Evolutionary conservation across 2,797 vertebrate genomes (phyloP).

Genomic region (Epinephelus awoara): DNA sequence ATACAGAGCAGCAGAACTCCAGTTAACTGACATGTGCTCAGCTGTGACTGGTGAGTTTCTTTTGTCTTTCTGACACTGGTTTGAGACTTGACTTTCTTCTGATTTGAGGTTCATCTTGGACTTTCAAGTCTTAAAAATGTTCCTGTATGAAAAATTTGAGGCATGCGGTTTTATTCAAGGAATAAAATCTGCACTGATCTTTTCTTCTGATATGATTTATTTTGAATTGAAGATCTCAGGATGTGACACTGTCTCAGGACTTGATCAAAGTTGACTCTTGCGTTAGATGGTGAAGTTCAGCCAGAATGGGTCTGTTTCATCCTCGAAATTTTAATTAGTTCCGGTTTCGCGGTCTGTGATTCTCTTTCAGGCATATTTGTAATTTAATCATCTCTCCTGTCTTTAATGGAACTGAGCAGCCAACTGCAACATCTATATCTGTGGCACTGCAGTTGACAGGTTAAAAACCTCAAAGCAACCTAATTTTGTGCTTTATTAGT

Average conservation of each 20-base stretch:
- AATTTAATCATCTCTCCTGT: conserved; percentile 16
- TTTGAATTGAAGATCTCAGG: background rate
- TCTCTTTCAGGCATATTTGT: conserved; percentile 31
- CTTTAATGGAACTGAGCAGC: conserved; percentile 23
- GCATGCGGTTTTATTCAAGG: background rate
- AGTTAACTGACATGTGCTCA: no score
- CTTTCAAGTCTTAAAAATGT: background rate
- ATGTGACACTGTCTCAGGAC: background rate
- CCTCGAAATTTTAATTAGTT: conserved; percentile 18
- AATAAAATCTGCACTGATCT: background rate
- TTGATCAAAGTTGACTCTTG: conserved; percentile 26
- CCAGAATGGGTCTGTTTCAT: background rate
- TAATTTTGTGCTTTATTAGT: conserved; percentile 33
- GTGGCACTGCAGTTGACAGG: conserved; percentile 15
- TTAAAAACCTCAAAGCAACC: conserved; percentile 29
- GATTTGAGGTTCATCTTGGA: background rate
- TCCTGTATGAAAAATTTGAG: background rate
- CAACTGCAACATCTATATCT: conserved; percentile 11
- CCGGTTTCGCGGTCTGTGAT: conserved; percentile 6
- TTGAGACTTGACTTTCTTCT: background rate
- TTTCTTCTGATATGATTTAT: background rate
- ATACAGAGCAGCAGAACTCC: no score
- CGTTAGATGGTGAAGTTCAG: conserved; percentile 12
- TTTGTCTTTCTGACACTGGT: background rate
- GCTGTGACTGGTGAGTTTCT: no score